Conservation (phyloP, 2,888 invertebrate species). For the Tupiocoris notatus region DNA sequence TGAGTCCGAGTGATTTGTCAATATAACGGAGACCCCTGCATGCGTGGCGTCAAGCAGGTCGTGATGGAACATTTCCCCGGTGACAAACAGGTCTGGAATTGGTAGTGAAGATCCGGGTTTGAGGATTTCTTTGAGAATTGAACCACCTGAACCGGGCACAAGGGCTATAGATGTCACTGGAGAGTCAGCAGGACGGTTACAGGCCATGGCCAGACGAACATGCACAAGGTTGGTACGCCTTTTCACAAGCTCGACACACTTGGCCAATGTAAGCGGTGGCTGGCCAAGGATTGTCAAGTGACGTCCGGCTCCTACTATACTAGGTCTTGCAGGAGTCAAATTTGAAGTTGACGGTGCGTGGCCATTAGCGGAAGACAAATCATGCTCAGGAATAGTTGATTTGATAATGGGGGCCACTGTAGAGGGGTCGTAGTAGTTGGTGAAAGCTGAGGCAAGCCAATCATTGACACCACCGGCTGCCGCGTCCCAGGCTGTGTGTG, state of each 20-base stretch:
- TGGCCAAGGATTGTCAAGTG: conserved; percentile 56
- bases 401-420: conserved; percentile 11
- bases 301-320: conserved; percentile 61
- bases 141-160: conserved; percentile 86
- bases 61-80: conserved; percentile 95
- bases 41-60: conserved; percentile 85
- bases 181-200: conserved; percentile 55
- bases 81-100: conserved; percentile 71
- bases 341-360: conserved; percentile 8
- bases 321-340: neutral
- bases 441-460: conserved; percentile 78
- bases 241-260: conserved; percentile 69
- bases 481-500: conserved; percentile 89
- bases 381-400: neutral
- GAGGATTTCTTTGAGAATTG: conserved; percentile 66
- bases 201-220: conserved; percentile 71
- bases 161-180: conserved; percentile 68
- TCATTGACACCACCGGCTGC: conserved; percentile 85
- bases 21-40: conserved; percentile 72
- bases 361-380: conserved; percentile 4
- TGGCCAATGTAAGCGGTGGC: conserved; percentile 58
- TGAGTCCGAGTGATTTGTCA: conserved; percentile 91
- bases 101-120: neutral
- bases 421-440: conserved; percentile 40
- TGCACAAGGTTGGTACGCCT: conserved; percentile 65